These are phyloP conservation scores for Orientallactaga bullata DNA, from an alignment of 2,113 vertebrate genomes.

Conservation along the genomic window DNA sequence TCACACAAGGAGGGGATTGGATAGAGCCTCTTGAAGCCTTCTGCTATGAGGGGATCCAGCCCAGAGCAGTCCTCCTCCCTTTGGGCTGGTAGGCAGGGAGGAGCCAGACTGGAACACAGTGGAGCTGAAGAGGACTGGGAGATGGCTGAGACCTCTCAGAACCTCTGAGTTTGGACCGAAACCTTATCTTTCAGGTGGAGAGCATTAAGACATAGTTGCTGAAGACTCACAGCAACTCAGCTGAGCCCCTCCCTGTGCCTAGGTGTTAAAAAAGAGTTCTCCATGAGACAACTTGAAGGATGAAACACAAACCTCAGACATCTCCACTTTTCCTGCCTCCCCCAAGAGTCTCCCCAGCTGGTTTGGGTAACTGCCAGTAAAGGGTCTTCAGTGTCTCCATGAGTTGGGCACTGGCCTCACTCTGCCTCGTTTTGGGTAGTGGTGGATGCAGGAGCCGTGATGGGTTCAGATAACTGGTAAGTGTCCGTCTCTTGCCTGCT, in stretches of 20 bases:
- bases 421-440: background rate
- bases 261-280: background rate
- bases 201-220: constrained; percentile 14
- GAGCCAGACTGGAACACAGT: constrained; percentile 50
- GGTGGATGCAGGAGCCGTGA: background rate
- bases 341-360: background rate
- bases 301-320: background rate
- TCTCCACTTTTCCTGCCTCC: background rate
- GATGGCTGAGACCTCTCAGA: constrained; percentile 35
- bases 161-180: background rate
- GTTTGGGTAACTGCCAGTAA: constrained; percentile 1
- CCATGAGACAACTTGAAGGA: constrained; percentile 14
- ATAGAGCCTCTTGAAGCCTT: constrained; percentile 55
- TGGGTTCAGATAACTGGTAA: background rate
- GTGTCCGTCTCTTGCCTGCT: background rate
- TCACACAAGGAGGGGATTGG: constrained; percentile 57
- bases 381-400: background rate
- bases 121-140: background rate
- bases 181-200: constrained; percentile 42
- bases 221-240: background rate
- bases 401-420: background rate
- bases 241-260: background rate
- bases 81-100: background rate
- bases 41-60: constrained; percentile 55
- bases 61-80: constrained; percentile 25